Evolutionary conservation across 2,888 invertebrate species (phyloP).

Genomic region (Ametastegia equiseti): DNA sequence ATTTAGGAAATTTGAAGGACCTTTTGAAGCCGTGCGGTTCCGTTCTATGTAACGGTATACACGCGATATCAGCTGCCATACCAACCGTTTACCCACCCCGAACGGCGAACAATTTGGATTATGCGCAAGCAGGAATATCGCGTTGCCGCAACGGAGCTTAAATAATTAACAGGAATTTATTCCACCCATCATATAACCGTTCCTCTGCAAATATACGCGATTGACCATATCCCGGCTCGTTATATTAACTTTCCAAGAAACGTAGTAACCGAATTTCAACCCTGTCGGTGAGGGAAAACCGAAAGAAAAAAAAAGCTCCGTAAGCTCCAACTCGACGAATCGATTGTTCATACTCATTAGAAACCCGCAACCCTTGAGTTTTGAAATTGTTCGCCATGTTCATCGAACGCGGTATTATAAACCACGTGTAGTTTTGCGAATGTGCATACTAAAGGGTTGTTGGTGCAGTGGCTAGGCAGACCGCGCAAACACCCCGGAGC

Average conservation of each 20-base stretch:
- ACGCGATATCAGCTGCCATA: no score
- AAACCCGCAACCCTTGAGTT: no score
- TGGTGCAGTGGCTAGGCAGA: background rate
- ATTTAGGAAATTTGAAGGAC: constrained; percentile 42
- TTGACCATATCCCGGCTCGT: background rate
- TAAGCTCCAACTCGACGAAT: no score
- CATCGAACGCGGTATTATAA: background rate
- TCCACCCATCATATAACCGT: no score
- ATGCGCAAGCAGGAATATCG: constrained; percentile 29
- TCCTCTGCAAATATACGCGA: background rate
- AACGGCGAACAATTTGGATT: constrained; percentile 18
- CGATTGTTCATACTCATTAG: no score
- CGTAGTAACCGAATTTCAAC: background rate
- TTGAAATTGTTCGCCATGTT: no score
- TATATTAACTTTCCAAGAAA: no score
- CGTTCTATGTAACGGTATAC: background rate
- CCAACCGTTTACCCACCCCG: background rate
- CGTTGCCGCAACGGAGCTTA: background rate
- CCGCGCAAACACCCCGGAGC: constrained; percentile 33
- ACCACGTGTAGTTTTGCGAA: background rate
- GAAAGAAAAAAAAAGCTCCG: no score
- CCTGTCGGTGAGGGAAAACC: no score
- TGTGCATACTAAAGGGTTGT: background rate
- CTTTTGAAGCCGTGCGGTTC: background rate
- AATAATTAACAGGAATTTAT: constrained; percentile 35